Evolutionary conservation across 2,797 vertebrate genomes (phyloP).

Genomic region (Vultur gryphus): DNA sequence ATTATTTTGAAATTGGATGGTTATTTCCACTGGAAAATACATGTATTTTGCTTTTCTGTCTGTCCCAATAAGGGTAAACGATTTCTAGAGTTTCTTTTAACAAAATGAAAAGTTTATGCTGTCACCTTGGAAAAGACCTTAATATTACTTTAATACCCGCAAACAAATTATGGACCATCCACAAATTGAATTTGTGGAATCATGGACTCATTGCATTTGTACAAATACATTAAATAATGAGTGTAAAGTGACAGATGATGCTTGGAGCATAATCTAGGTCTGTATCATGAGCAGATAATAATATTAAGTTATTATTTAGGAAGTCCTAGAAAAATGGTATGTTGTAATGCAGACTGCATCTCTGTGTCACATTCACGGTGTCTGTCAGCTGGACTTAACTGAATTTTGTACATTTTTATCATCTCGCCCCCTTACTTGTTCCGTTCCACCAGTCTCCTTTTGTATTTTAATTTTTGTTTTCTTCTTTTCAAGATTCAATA

Average conservation of each 20-base stretch:
- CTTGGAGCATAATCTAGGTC: constrained; percentile 7
- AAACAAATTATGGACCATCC: neutral
- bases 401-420: neutral
- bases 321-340: neutral
- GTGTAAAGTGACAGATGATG: constrained; percentile 24
- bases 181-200: neutral
- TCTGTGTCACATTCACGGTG: neutral
- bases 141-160: neutral
- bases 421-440: neutral
- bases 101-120: neutral
- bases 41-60: neutral
- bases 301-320: constrained; percentile 33
- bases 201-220: neutral
- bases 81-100: neutral
- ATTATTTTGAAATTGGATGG: neutral
- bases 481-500: neutral
- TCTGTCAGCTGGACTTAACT: neutral
- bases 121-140: neutral
- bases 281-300: constrained; percentile 7
- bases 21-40: neutral
- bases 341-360: neutral
- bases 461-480: neutral
- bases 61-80: neutral
- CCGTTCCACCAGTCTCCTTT: neutral
- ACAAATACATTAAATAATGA: neutral